Evolutionary conservation across 23 tunicate species (phyloP).

Genomic region (Halocynthia aurantium): DNA sequence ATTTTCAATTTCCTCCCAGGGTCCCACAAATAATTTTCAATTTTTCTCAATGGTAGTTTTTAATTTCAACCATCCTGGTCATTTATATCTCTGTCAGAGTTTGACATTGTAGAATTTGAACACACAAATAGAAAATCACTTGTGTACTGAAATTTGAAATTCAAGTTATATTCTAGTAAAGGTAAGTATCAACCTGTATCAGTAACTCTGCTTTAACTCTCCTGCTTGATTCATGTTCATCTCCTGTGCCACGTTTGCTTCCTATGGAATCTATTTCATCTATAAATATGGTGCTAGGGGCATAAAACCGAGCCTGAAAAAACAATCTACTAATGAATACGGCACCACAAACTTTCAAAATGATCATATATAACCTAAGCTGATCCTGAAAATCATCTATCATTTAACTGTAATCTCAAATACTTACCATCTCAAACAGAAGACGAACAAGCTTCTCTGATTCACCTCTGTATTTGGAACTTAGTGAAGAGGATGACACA

Average conservation of each 20-base stretch:
- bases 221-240: slow-evolving; percentile 95
- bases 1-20: too few relatives aligned
- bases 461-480: slow-evolving; percentile 98
- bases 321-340: background rate
- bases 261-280: slow-evolving; percentile 99
- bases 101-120: too few relatives aligned
- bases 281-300: slow-evolving; percentile 96
- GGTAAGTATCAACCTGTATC: slow-evolving; percentile 1
- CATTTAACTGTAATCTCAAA: background rate
- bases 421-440: slow-evolving; percentile 70
- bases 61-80: too few relatives aligned
- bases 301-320: slow-evolving; percentile 74
- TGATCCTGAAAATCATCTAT: background rate
- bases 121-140: too few relatives aligned
- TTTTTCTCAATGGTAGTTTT: too few relatives aligned
- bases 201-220: slow-evolving; percentile 89
- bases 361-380: background rate
- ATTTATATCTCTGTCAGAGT: too few relatives aligned
- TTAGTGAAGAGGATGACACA: slow-evolving; percentile 89
- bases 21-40: too few relatives aligned
- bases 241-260: slow-evolving; percentile 95
- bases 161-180: too few relatives aligned
- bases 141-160: too few relatives aligned
- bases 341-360: background rate
- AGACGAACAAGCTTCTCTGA: slow-evolving; percentile 88